These are phyloP conservation scores for Luscinia luscinia DNA, from an alignment of 2,797 vertebrate genomes.

Conservation along the genomic window DNA sequence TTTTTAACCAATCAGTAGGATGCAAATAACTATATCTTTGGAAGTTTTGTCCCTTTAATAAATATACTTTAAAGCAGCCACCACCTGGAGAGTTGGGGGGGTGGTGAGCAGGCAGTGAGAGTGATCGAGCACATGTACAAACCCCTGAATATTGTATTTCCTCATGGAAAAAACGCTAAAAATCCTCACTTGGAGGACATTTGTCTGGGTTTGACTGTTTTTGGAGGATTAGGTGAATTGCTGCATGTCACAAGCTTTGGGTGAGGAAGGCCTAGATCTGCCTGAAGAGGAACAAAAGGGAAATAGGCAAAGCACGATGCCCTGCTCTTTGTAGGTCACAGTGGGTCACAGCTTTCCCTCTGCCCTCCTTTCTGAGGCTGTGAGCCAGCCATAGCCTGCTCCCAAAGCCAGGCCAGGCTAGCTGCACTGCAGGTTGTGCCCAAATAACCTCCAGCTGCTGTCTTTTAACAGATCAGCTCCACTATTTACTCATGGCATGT, in stretches of 20 bases:
- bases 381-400: not conserved
- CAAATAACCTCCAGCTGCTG: not conserved
- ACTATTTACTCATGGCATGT: not conserved
- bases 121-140: accelerated
- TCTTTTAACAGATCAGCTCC: not conserved
- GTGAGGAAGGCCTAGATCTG: not conserved
- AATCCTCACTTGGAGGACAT: not conserved
- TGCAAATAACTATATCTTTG: not conserved
- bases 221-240: not conserved
- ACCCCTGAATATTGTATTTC: not conserved
- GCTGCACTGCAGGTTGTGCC: not conserved
- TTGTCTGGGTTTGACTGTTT: not conserved
- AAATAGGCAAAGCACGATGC: not conserved
- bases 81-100: not conserved
- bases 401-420: not conserved
- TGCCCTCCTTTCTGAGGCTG: not conserved
- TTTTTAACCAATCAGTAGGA: not conserved
- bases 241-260: not conserved
- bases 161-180: not conserved
- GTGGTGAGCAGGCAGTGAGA: not conserved
- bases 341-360: not conserved
- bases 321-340: not conserved
- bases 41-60: not conserved
- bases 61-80: not conserved
- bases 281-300: not conserved